Conservation (phyloP, 1,140 invertebrate species). For the Mactra quadrangularis region DNA sequence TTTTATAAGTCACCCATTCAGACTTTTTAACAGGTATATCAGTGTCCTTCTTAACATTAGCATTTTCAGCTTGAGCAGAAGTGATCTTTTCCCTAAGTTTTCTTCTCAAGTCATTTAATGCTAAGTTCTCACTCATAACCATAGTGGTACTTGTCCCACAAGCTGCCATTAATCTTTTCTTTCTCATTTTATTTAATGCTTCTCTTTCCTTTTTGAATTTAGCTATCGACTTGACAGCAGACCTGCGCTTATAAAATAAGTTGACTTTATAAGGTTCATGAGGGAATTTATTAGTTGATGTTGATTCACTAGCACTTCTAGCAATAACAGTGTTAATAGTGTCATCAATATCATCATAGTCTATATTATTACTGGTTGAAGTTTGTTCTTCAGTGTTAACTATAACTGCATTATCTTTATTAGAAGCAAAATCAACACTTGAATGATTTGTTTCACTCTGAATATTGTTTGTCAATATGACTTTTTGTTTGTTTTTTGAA, state of each 20-base stretch:
- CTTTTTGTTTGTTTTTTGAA: slow-evolving; percentile 41
- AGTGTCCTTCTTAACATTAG: not conserved
- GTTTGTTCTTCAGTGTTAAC: not conserved
- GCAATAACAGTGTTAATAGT: slow-evolving; percentile 30
- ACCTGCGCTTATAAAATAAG: slow-evolving; percentile 12
- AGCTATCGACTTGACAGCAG: slow-evolving; percentile 32
- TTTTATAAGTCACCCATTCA: not conserved
- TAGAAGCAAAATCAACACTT: not conserved
- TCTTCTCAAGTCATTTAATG: slow-evolving; percentile 52
- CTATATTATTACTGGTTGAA: not conserved
- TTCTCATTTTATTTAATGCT: slow-evolving; percentile 5
- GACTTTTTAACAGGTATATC: not conserved
- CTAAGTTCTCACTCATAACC: not conserved
- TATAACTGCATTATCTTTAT: not conserved
- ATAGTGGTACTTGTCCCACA: not conserved
- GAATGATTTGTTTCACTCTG: slow-evolving; percentile 2
- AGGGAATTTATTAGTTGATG: slow-evolving; percentile 1
- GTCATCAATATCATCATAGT: slow-evolving; percentile 25
- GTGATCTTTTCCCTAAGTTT: slow-evolving; percentile 30
- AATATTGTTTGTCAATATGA: not conserved
- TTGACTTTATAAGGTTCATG: not conserved
- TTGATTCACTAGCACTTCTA: slow-evolving; percentile 24
- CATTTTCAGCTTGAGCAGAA: too few species aligned
- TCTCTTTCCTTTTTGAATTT: slow-evolving; percentile 43
- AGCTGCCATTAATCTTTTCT: slow-evolving; percentile 27